A percentile compares a stretch with the other conserved stretches of the same genome.
Conservation (phyloP, 2,113 vertebrate genomes). For the Halichoerus grypus region DNA sequence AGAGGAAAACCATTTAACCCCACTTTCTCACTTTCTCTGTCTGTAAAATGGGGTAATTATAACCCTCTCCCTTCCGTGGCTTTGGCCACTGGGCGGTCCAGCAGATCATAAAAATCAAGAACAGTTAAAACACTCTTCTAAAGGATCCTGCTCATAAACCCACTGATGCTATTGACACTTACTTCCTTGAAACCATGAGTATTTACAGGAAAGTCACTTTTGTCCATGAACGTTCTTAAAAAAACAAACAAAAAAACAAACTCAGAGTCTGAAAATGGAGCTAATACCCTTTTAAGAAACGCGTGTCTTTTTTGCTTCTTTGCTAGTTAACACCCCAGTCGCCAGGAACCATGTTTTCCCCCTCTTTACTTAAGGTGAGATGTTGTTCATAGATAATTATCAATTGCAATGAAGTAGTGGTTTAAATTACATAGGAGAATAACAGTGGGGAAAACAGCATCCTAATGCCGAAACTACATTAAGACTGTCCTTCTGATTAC, state of each 20-base stretch:
- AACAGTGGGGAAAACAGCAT: background rate
- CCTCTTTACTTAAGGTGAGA: constrained; percentile 44
- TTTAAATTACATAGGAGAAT: constrained; percentile 20
- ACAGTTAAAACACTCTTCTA: background rate
- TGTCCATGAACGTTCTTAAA: background rate
- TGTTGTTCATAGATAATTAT: constrained; percentile 48
- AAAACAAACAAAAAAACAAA: background rate
- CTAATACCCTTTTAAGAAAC: background rate
- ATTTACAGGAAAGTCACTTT: background rate
- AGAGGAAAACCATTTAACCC: background rate
- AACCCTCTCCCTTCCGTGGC: background rate
- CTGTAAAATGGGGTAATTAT: constrained; percentile 51
- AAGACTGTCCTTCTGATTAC: background rate
- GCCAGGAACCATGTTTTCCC: background rate
- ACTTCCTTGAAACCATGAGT: background rate
- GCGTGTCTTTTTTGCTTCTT: background rate
- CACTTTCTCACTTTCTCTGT: constrained; percentile 1
- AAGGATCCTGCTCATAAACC: background rate
- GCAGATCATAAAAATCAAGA: background rate
- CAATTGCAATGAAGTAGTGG: constrained; percentile 53
- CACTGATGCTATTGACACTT: background rate
- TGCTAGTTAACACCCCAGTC: background rate
- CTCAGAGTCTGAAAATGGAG: background rate
- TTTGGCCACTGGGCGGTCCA: background rate
- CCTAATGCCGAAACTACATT: background rate